These are phyloP conservation scores for Plebejus melissa DNA, from an alignment of 2,888 invertebrate species.

Conservation along the genomic window DNA sequence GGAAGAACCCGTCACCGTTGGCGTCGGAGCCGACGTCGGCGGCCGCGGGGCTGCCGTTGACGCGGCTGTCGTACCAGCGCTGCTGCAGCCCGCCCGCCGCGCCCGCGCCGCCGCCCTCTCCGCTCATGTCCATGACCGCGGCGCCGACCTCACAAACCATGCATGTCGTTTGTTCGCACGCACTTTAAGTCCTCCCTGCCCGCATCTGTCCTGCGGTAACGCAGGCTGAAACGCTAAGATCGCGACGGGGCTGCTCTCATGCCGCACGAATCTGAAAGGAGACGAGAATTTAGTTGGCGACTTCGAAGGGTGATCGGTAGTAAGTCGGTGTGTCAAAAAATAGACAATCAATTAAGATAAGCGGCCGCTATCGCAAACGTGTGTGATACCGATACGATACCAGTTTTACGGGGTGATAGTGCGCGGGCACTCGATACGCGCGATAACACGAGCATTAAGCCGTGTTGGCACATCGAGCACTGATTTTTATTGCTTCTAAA, in stretches of 20 bases:
- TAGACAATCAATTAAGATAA: slow-evolving; percentile 76
- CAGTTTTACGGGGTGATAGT: slow-evolving; percentile 75
- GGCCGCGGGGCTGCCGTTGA: slow-evolving; percentile 75
- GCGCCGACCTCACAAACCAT: slow-evolving; percentile 75
- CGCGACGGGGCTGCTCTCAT: slow-evolving; percentile 39
- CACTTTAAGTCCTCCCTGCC: slow-evolving; percentile 71
- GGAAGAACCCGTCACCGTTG: slow-evolving; percentile 77
- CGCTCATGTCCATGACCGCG: slow-evolving; percentile 76
- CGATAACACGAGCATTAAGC: slow-evolving; percentile 69
- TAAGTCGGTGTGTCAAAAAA: slow-evolving; percentile 63
- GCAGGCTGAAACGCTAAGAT: background rate
- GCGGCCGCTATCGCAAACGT: slow-evolving; percentile 66
- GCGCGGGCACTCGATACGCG: slow-evolving; percentile 66
- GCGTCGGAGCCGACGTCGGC: slow-evolving; percentile 71
- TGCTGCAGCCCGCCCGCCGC: slow-evolving; percentile 71
- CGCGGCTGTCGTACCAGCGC: slow-evolving; percentile 78
- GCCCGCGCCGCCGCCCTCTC: slow-evolving; percentile 66
- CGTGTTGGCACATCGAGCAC: slow-evolving; percentile 66
- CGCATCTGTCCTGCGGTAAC: slow-evolving; percentile 53
- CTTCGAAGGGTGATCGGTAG: slow-evolving; percentile 52
- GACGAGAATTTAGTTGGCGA: slow-evolving; percentile 35
- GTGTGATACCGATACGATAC: slow-evolving; percentile 70
- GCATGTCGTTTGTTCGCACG: slow-evolving; percentile 73
- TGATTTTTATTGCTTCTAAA: slow-evolving; percentile 74
- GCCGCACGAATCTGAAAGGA: slow-evolving; percentile 57